These are phyloP conservation scores for Paradisaea rubra DNA, from an alignment of 2,113 vertebrate species.

Conservation along the genomic window DNA sequence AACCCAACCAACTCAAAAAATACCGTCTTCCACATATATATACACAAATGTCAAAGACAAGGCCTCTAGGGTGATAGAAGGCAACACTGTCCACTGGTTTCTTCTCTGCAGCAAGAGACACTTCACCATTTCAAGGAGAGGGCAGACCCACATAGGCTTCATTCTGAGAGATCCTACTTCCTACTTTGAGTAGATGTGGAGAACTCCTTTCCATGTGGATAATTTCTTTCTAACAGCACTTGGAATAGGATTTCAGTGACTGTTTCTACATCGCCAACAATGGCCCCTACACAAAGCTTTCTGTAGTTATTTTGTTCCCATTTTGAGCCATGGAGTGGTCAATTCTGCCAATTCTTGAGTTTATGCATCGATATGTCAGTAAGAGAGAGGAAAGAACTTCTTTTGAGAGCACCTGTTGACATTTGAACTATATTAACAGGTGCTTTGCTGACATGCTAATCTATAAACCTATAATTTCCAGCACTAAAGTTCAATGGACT, in stretches of 20 bases:
- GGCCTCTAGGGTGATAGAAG: not conserved
- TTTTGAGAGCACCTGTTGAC: not conserved
- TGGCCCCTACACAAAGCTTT: not conserved
- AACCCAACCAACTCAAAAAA: not conserved
- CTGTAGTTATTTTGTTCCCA: not conserved
- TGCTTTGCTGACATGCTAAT: not conserved
- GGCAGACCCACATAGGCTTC: not conserved
- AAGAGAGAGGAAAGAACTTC: not conserved
- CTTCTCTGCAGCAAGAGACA: not conserved
- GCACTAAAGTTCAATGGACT: not conserved
- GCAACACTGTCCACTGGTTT: not conserved
- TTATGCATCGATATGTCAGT: not conserved
- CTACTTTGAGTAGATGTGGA: not conserved
- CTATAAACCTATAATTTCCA: not conserved
- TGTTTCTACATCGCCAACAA: rapidly evolving
- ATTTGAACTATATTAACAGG: not conserved
- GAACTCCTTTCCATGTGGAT: not conserved
- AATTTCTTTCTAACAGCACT: not conserved
- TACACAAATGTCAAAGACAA: not conserved
- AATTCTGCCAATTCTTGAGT: not conserved
- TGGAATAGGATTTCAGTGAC: not conserved
- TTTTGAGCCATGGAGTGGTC: not conserved
- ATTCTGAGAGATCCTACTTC: not conserved
- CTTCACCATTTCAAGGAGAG: not conserved
- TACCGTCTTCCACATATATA: not conserved